phyloP scores from a whole-genome alignment of 2,113 vertebrate genomes.

The Sorex fumeus region DNA sequence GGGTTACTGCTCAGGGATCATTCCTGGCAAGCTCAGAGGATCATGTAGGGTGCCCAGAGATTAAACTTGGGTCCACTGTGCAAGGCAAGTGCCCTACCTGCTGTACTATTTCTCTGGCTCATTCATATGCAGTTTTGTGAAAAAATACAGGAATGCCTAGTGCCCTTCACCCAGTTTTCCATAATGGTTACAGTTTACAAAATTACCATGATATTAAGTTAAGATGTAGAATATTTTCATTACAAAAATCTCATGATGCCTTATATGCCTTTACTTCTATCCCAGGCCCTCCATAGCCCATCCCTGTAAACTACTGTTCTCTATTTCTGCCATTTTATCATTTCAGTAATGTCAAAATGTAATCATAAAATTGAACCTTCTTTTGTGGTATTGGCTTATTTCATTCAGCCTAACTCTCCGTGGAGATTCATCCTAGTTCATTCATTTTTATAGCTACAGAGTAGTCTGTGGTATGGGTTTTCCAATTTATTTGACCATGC shows the following conservation, averaged over 20 bases:
- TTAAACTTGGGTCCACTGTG: no score
- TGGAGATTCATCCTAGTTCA: neutral
- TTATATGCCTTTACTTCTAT: neutral
- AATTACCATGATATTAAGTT: neutral
- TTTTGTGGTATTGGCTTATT: slow-evolving; percentile 18
- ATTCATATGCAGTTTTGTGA: neutral
- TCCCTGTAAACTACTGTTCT: neutral
- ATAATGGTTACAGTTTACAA: slow-evolving; percentile 8
- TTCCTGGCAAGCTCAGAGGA: no score
- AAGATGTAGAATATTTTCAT: neutral
- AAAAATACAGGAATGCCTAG: neutral
- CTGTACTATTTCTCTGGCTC: no score
- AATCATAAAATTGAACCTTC: neutral
- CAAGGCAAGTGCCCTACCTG: no score
- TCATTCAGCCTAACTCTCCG: neutral
- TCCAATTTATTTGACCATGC: neutral
- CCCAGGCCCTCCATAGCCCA: neutral
- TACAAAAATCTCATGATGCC: neutral
- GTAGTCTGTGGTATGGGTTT: neutral
- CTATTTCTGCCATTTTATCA: slow-evolving; percentile 3
- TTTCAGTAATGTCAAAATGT: slow-evolving; percentile 17
- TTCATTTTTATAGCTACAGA: no score
- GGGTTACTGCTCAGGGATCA: no score
- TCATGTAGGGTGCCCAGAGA: no score
- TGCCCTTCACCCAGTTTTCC: slow-evolving; percentile 37